Percentiles rank a stretch among this genome's conserved stretches.
Conservation (phyloP, 2,888 invertebrate genomes). For the Hecatera dysodea region DNA sequence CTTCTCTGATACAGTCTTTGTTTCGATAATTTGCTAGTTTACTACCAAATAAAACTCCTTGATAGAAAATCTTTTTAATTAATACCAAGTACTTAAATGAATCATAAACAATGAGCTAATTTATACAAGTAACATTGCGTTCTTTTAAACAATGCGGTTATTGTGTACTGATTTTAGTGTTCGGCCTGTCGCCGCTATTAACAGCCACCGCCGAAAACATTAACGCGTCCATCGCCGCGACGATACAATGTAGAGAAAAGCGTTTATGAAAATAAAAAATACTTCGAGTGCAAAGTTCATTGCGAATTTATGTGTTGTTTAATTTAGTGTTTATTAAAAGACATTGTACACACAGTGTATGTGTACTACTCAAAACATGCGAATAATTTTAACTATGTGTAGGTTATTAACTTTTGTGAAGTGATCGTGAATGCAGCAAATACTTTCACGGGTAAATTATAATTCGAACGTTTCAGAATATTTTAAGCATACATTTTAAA, state of each 20-base stretch:
- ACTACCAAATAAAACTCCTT: neutral
- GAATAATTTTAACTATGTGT: conserved; percentile 5
- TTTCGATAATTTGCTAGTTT: neutral
- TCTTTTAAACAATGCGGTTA: conserved; percentile 54
- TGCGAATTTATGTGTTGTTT: conserved; percentile 16
- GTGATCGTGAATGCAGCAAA: neutral
- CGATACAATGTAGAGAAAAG: neutral
- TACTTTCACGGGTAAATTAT: neutral
- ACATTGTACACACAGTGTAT: neutral
- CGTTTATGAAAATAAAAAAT: neutral
- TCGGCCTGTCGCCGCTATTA: conserved; percentile 28
- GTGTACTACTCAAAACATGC: neutral
- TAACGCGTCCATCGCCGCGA: neutral
- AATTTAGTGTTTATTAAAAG: conserved; percentile 9
- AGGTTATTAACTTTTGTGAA: neutral
- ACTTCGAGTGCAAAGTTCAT: conserved; percentile 3
- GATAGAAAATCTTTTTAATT: neutral
- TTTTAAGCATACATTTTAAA: neutral
- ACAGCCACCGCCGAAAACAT: conserved; percentile 21
- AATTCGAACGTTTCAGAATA: neutral
- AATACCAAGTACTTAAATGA: neutral
- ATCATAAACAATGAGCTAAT: conserved; percentile 25
- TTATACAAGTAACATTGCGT: conserved; percentile 28
- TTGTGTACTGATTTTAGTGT: conserved; percentile 56
- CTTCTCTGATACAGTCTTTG: neutral